Evolutionary conservation across 2,888 invertebrate genomes (phyloP).

Genomic region (Galeruca laticollis): DNA sequence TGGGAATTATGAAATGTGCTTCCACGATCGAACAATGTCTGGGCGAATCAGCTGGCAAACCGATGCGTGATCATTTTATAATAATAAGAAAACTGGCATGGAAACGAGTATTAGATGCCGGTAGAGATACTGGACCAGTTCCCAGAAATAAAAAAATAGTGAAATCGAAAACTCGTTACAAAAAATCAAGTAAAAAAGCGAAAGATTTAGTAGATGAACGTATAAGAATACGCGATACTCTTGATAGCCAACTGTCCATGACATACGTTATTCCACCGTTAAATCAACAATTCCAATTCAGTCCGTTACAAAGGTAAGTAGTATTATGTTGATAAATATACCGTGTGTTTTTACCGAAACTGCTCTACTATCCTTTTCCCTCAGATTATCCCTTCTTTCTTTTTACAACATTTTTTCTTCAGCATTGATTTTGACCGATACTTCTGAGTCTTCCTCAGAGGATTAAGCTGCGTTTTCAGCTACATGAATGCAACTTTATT

Average conservation of each 20-base stretch:
- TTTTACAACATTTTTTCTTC: too few species aligned
- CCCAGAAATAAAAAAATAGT: conserved; percentile 51
- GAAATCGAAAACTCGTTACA: conserved; percentile 46
- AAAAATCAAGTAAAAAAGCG: not conserved
- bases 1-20: conserved; percentile 64
- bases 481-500: too few species aligned
- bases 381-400: too few species aligned
- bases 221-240: conserved; percentile 52
- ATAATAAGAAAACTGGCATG: conserved; percentile 63
- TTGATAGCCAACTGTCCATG: conserved; percentile 56
- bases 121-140: conserved; percentile 55
- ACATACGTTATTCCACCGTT: conserved; percentile 55
- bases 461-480: too few species aligned
- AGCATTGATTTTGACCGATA: too few species aligned
- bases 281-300: conserved; percentile 54
- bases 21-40: conserved; percentile 64
- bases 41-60: conserved; percentile 61
- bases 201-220: conserved; percentile 1
- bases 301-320: conserved; percentile 60
- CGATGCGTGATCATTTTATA: conserved; percentile 62
- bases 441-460: too few species aligned
- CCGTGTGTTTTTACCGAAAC: conserved; percentile 48
- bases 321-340: conserved; percentile 56
- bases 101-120: conserved; percentile 57
- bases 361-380: too few species aligned